Percentiles rank a stretch among this genome's conserved stretches.
Evolutionary conservation across 2,888 invertebrate genomes (phyloP).

Genomic region (Lasioglossum villosulum): DNA sequence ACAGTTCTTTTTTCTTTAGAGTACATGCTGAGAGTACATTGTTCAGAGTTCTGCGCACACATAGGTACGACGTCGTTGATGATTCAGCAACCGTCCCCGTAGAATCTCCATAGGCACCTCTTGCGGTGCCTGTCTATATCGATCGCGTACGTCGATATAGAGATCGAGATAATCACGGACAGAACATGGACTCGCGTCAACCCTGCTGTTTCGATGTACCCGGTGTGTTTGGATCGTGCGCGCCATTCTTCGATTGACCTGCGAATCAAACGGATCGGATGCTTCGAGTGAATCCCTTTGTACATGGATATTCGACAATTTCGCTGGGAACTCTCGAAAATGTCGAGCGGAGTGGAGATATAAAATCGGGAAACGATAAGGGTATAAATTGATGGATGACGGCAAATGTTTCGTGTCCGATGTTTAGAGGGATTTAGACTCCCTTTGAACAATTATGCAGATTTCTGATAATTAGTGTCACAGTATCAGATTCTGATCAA

Average conservation of each 20-base stretch:
- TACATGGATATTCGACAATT: not conserved
- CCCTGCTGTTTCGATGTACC: constrained; percentile 69
- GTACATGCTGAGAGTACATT: too few relatives aligned
- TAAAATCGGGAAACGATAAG: not conserved
- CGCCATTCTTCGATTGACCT: constrained; percentile 56
- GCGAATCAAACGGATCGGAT: constrained; percentile 45
- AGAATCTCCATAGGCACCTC: not conserved
- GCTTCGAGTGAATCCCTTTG: not conserved
- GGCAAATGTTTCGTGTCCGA: too few relatives aligned
- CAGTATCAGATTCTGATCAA: too few relatives aligned
- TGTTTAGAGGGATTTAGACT: too few relatives aligned
- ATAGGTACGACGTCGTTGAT: not conserved
- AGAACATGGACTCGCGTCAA: constrained; percentile 44
- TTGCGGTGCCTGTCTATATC: not conserved
- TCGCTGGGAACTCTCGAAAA: not conserved
- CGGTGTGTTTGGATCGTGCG: constrained; percentile 53
- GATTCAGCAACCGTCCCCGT: not conserved
- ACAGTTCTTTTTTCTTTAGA: too few relatives aligned
- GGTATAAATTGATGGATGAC: too few relatives aligned
- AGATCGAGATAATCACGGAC: constrained; percentile 17
- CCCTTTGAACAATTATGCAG: not conserved
- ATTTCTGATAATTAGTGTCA: too few relatives aligned
- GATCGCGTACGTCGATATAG: not conserved
- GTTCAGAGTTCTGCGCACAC: not conserved
- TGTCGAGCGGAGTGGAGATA: not conserved